A percentile compares a stretch with the other conserved stretches of the same genome.
These are phyloP conservation scores for Cataglyphis cursor DNA, from an alignment of 2,888 invertebrate species.

Conservation along the genomic window DNA sequence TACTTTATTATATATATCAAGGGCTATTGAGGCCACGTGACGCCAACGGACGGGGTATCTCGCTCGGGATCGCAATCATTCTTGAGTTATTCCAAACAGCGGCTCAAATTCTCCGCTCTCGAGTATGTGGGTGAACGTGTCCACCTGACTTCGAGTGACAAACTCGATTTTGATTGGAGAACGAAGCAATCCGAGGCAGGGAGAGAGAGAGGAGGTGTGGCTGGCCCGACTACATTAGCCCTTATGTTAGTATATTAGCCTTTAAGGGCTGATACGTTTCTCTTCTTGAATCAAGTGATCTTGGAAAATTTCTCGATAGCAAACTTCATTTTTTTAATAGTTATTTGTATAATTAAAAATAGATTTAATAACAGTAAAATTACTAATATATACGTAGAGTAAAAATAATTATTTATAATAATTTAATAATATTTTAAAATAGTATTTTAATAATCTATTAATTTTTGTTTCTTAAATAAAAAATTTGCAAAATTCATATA, in stretches of 20 bases:
- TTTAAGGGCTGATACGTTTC: background rate
- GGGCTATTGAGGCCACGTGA: constrained; percentile 84
- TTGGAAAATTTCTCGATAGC: background rate
- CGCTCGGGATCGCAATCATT: constrained; percentile 81
- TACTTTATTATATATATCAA: constrained; percentile 77
- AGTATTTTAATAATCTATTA: background rate
- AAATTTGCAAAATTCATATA: background rate
- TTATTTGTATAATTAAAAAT: background rate
- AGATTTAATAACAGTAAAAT: background rate
- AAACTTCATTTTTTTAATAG: constrained; percentile 19
- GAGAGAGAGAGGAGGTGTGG: background rate
- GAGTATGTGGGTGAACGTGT: constrained; percentile 61
- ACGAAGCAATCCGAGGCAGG: constrained; percentile 43
- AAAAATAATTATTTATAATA: background rate
- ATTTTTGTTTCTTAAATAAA: background rate
- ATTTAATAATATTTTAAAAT: background rate
- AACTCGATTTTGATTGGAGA: constrained; percentile 79
- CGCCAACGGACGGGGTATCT: constrained; percentile 72
- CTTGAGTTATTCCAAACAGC: constrained; percentile 84
- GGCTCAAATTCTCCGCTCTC: constrained; percentile 51
- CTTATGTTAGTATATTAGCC: constrained; percentile 30
- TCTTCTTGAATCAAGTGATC: constrained; percentile 35
- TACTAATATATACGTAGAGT: background rate
- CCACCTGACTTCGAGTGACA: constrained; percentile 71
- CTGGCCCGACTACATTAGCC: constrained; percentile 28